Evolutionary conservation across 2,797 vertebrate species (phyloP), one percentile per base, ranked within the genome.

Genomic region (Acomys russatus): DNA sequence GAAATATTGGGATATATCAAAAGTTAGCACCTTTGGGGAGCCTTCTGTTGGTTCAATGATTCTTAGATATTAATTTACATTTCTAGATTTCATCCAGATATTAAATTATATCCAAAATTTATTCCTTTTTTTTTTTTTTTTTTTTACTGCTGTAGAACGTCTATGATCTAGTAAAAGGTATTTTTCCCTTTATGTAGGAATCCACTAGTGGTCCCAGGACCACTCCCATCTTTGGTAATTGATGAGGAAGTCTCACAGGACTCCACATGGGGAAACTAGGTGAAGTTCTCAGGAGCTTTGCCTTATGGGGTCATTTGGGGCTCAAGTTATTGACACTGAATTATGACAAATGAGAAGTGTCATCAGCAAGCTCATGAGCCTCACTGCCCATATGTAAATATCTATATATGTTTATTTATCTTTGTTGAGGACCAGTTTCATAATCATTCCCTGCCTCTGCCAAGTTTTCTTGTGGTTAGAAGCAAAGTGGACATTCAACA

Each of bases 381-480:
- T 49, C 61, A 18, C 63, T 35, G 49, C 25, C 17, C 63, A 61
- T n/a, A 49, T 78, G 20, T 18, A 59, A 30, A 74, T 28, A 74
- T 30, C n/a, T 61, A 7, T 23, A 44, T 22, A 59, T 49, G 54
- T 14, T 38, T 44, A 6, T 74, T 44, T 76, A 25, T 51, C 64
- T 28, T 83, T 38, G 49, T 2, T 28, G 63, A 23, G 44, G 61
- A 82, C 23, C 76, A 20, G 49, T 73, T 33, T 49, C n/a, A 59
- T 3, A n/a, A 70, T 59, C 38, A 84, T 4, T 59, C 2, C 35
- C 59, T 89, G n/a, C 28, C 51, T 76, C 59, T 91, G 25, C 63
- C 88, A 76, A 87, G 93, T 88, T 78, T 76, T 44, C 74, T 90
- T 49, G 68, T 56, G 90, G 35, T 44, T 54, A 93, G 71, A 95